Conservation (phyloP, 1,140 invertebrate genomes). For the Tetramorium parvispinum region DNA sequence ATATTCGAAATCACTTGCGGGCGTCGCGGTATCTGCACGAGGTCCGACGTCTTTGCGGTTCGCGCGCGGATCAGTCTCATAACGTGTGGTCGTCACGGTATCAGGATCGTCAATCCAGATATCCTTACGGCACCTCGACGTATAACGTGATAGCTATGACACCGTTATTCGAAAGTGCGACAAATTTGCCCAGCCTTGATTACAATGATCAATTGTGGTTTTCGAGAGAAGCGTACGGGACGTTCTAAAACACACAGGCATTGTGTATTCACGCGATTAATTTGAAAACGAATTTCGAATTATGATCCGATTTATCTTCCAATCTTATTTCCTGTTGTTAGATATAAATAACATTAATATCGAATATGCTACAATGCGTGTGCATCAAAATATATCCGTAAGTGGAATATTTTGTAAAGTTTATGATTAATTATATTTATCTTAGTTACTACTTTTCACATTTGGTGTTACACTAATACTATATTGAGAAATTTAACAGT, state of each 20-base stretch:
- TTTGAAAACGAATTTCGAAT: background rate
- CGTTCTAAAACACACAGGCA: no score
- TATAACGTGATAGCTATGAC: constrained; percentile 15
- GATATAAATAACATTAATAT: background rate
- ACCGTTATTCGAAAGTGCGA: constrained; percentile 4
- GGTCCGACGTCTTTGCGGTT: background rate
- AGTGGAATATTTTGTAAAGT: background rate
- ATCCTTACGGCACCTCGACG: background rate
- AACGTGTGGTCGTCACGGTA: constrained; percentile 7
- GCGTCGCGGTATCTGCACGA: background rate
- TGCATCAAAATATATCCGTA: background rate
- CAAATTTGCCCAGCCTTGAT: constrained; percentile 8
- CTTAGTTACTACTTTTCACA: background rate
- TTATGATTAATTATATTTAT: constrained; percentile 10
- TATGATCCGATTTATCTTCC: background rate
- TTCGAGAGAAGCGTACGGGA: background rate
- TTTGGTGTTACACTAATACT: background rate
- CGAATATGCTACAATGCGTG: no score
- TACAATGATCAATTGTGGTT: constrained; percentile 6
- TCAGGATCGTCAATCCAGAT: constrained; percentile 17
- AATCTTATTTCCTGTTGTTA: background rate
- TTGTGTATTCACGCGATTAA: background rate
- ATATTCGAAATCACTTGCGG: constrained; percentile 49
- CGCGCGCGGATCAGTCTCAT: background rate
- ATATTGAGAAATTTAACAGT: background rate